A percentile compares a stretch with the other conserved stretches of the same genome.
phyloP scores from a whole-genome alignment of 2,113 vertebrate genomes.

The Scomber colias region DNA sequence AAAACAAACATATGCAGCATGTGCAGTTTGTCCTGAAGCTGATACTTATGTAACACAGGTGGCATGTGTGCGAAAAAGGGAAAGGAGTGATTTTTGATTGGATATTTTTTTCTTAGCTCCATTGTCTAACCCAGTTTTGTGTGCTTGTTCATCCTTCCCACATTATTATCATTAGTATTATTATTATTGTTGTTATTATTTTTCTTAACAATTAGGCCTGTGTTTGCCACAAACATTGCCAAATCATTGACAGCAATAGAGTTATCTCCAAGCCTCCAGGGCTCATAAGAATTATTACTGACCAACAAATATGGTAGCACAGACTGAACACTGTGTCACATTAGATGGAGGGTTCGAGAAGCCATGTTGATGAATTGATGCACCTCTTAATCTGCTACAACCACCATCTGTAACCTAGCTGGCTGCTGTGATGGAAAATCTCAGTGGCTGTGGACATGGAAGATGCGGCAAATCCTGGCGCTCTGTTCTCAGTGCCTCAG shows the following conservation, averaged over 20 bases:
- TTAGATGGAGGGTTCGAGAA: conserved; percentile 39
- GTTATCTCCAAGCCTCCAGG: neutral
- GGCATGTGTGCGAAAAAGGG: conserved; percentile 34
- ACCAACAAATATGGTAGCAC: conserved; percentile 28
- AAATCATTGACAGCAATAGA: conserved; percentile 20
- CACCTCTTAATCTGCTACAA: conserved; percentile 48
- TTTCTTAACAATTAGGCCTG: neutral
- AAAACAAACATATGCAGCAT: conserved; percentile 70
- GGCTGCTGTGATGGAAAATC: conserved; percentile 37
- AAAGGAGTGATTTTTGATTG: conserved; percentile 10
- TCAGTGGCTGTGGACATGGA: conserved; percentile 10
- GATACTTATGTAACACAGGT: conserved; percentile 69
- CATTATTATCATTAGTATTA: neutral
- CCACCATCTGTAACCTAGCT: conserved; percentile 43
- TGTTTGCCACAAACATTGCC: neutral
- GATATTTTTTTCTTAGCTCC: conserved; percentile 12
- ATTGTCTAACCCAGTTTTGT: conserved; percentile 8
- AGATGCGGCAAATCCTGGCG: conserved; percentile 20
- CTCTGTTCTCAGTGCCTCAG: conserved; percentile 19
- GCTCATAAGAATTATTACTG: conserved; percentile 34
- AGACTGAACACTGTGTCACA: neutral
- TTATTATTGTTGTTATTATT: neutral
- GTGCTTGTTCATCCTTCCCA: neutral
- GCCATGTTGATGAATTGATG: conserved; percentile 48
- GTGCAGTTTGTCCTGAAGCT: conserved; percentile 65